Evolutionary conservation across 1,140 invertebrate species (phyloP), one percentile per base, ranked within the genome.

Genomic region (Octopus sinensis): DNA sequence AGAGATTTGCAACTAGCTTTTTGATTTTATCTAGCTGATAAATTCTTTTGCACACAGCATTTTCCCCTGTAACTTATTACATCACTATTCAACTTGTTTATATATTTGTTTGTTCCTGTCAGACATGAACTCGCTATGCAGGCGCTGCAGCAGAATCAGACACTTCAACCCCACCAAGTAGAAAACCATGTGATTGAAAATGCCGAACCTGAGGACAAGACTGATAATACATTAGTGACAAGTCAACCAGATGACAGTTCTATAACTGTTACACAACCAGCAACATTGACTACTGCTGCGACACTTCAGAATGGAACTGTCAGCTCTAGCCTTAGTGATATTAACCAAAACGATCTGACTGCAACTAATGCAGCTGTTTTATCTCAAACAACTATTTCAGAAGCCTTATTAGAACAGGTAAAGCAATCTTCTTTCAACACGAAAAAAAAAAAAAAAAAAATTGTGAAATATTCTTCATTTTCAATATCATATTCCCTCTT

Each of bases 101-200:
- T 77, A 9, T 77, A 6, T 52, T 51, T 6, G 13, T 5, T 77
- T 6, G 23, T 43, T 53, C 52, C 43, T 9, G 86, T 17, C 82
- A 93, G 92, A 85, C 91, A 92, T 68, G 93, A 94, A 82, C 84
- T 93, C 9, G 91, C 91, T 54, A 83, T 91, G 30, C 90, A 91
- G 80, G 86, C 90, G 6, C 56, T 89, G 79, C 85, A 87, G 53
- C 85, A 87, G 51, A 82, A 86, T 6, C 85, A 83, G 10, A 80
- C 83, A 53, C 77, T 51, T 23, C 85, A 77, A 12, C 81, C 62
- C 0, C 76, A 76, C 6, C 81, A 73, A 78, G 82, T 78, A 5
- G 84, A 76, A 71, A 82, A 83, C 12, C 81, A 83, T 43, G 82
- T 83, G 10, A 83, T 83, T 23, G 84, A 84, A n/a, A 86, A 86